Base-by-base conservation (phyloP, 2,888 invertebrate species). In the Tholera decimalis region DNA sequence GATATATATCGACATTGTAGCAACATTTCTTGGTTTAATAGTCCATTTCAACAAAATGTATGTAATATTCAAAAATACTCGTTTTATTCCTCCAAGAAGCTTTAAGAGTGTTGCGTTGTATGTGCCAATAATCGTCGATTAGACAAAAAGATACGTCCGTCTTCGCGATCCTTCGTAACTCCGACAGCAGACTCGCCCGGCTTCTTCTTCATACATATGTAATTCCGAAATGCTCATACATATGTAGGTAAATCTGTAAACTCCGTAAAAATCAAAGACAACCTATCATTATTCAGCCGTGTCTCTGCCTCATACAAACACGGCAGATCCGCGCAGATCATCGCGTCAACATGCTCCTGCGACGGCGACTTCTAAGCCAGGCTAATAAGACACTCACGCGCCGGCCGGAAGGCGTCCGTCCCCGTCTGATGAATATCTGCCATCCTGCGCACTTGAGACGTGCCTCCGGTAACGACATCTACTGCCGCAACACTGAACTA, bases 381-480 rank as follows among this genome's bases (percentile, higher is more conserved):
- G 69, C 73, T 82, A 82, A 82, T 80, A 82, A 70, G 82, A 73
- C 66, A 68, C 70, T 70, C 71, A 60, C 67, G 72, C 60, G 58
- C 63, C 60, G 74, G 68, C 59, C 73, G 83, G 83, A 81, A 84
- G 72, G 74, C 78, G 81, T 77, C 70, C 59, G 81, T 83, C 75
- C 70, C 53, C 62, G 66, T 53, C 72, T 83, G 83, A 84, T 83
- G 74, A 74, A 83, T 80, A 80, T 79, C 83, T 83, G 68, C 79
- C 77, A 74, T 74, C 79, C 75, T 72, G 79, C 57, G 61, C 54
- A 43, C 61, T 71, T 82, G 83, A 81, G 59, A 73, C 63, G 72
- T 77, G 81, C 77, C 77, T 81, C 84, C 82, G 81, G 83, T 77
- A 62, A 73, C 73, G 71, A 70, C 82, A 73, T 68, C 77, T 74